Evolutionary conservation across 2,888 invertebrate genomes (phyloP), one percentile per base, ranked within the genome.

Genomic region (Ornithoptera alexandrae): DNA sequence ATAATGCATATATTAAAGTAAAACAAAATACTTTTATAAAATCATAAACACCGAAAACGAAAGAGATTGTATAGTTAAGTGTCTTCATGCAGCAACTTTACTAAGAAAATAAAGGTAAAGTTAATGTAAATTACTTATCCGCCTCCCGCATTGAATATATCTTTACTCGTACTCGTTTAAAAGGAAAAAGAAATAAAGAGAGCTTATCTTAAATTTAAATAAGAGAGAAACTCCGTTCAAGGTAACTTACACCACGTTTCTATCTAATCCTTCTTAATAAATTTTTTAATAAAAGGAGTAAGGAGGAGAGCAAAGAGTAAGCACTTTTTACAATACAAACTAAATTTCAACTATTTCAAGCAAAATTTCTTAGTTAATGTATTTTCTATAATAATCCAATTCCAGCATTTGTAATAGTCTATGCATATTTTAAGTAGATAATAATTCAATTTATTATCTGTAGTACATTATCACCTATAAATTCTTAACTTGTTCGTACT

Each of bases 181-280:
- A 65, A 24, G 58, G 42, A 36, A 58, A 20, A 42, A 5, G 20
- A 65, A 65, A 65, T 65, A 65, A 65, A 58, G 58, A 20, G 42
- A 61, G 61, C 42, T 65, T 65, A 58, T 65, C 65, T 65, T 46
- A 65, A 65, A 65, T 65, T 65, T 65, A 65, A 65, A 65, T 65
- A 57, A 65, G 65, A 22, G n/a, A 58, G 58, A 36, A 57, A 57
- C 39, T 18, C 56, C 58, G 58, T 42, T 24, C 22, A 58, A 58
- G 58, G 58, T 65, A 58, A 58, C 18, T 53, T 58, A 65, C 15
- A 46, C 46, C 46, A 46, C 15, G 46, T 46, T 46, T 17, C 15
- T 46, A 15, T 46, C 46, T 46, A 46, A 46, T 46, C 46, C 46
- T 2, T 12, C 12, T 46, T 46, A 15, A 46, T 46, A 15, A 46